Base-by-base conservation (phyloP, 1,140 invertebrate genomes). In the Helicoverpa zea region DNA sequence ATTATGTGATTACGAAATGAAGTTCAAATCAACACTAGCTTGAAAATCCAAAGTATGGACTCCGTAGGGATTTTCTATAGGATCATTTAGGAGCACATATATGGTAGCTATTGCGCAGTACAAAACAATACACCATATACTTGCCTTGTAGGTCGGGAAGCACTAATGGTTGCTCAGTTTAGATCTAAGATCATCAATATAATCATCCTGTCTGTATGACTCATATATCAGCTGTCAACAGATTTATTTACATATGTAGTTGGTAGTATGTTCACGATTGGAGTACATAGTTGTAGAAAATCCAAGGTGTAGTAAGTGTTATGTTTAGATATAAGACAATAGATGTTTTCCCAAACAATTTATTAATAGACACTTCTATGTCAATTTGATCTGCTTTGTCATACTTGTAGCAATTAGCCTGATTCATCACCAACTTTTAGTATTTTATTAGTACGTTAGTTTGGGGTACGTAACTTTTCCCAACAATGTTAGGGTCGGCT, bases 91-190 rank as follows among this genome's bases (percentile, higher is more conserved):
- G 16, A 9, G 12, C 12, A 56, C 47, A 52, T 80, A 80, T 52
- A 63, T 2, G 56, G 66, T 4, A 5, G 13, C 58, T 35, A 14
- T 58, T 79, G 76, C 63, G 76, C 64, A 79, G 63, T 70, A 58
- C 49, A 29, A n/a, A 73, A 80, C 78, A 80, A 80, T 80, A 73
- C 68, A 18, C 16, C 10, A 80, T 80, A 49, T 79, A 47, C 2
- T 47, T 68, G 64, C 63, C 76, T 49, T 54, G 29, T 23, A 66
- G 12, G 63, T 58, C 16, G 51, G 76, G 63, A 70, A 52, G 43
- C 35, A 18, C 63, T 79, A 43, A 35, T 78, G 35, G 14, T 52
- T 12, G 2, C 30, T 29, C 23, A 68, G 11, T n/a, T 61, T 14
- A 61, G 43, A 13, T n/a, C 16, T 68, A 16, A 43, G 63, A 68